Evolutionary conservation across 1,140 invertebrate species (phyloP).

Genomic region (Polypedilum vanderplanki): DNA sequence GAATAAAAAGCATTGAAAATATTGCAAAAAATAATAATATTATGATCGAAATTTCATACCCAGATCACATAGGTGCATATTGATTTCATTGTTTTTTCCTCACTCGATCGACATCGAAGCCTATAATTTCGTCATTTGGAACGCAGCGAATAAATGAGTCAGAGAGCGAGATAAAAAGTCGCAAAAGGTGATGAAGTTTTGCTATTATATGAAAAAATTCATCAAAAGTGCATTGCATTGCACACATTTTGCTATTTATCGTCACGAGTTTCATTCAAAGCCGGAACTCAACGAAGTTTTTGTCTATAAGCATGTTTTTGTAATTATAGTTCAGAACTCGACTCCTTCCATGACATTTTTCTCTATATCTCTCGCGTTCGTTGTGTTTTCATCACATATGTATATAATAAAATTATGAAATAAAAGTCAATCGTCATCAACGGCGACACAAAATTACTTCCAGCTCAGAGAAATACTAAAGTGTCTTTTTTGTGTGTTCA

Average conservation of each 20-base stretch:
- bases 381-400: background rate
- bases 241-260: background rate
- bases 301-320: background rate
- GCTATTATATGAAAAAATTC: background rate
- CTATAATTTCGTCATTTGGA: slow-evolving; percentile 19
- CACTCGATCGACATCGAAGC: slow-evolving; percentile 9
- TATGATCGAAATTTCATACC: background rate
- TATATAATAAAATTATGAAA: background rate
- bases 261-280: background rate
- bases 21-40: background rate
- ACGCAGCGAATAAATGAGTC: too few relatives aligned
- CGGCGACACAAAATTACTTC: background rate
- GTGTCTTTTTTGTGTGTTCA: background rate
- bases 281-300: background rate
- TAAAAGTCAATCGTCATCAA: background rate
- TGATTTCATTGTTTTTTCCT: slow-evolving; percentile 23
- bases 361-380: background rate
- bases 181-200: slow-evolving; percentile 24
- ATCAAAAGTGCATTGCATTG: background rate
- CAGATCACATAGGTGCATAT: slow-evolving; percentile 6
- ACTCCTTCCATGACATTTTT: slow-evolving; percentile 13
- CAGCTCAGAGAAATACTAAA: background rate
- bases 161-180: background rate
- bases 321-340: slow-evolving; percentile 10
- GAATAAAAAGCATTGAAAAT: too few relatives aligned